Conservation (phyloP, 2,113 vertebrate species). For the Sylvilagus bachmani region DNA sequence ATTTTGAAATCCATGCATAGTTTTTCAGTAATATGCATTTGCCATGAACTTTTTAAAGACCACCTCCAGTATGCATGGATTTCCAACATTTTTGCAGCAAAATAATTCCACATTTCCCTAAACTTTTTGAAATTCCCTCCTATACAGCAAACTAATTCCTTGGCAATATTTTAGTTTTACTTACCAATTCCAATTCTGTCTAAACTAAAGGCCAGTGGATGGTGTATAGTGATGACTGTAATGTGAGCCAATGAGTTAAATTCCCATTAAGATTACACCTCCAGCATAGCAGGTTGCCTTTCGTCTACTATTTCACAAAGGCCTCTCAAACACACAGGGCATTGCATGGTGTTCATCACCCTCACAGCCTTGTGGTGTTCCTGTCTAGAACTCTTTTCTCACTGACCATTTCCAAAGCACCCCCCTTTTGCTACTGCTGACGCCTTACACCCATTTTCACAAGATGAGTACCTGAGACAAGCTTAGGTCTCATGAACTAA, state of each 20-base stretch:
- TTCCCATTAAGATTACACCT: background rate
- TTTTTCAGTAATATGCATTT: too few species aligned
- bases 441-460: background rate
- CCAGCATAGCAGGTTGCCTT: background rate
- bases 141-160: background rate
- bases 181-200: slow-evolving; percentile 23
- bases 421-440: background rate
- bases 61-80: too few species aligned
- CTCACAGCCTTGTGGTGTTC: background rate
- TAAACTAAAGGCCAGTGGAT: background rate
- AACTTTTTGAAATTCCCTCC: too few species aligned
- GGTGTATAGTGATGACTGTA: background rate
- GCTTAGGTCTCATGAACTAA: background rate
- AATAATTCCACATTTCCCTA: too few species aligned
- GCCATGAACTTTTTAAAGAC: too few species aligned
- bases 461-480: background rate
- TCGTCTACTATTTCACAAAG: background rate
- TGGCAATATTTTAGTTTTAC: slow-evolving; percentile 1
- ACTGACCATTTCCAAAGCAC: background rate
- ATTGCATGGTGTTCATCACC: background rate
- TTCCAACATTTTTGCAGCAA: too few species aligned
- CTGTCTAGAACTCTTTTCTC: slow-evolving; percentile 31
- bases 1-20: too few species aligned
- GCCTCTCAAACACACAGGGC: background rate
- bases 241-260: background rate